These are phyloP conservation scores for Zelleria hepariella DNA, from an alignment of 2,888 invertebrate genomes.

Conservation along the genomic window DNA sequence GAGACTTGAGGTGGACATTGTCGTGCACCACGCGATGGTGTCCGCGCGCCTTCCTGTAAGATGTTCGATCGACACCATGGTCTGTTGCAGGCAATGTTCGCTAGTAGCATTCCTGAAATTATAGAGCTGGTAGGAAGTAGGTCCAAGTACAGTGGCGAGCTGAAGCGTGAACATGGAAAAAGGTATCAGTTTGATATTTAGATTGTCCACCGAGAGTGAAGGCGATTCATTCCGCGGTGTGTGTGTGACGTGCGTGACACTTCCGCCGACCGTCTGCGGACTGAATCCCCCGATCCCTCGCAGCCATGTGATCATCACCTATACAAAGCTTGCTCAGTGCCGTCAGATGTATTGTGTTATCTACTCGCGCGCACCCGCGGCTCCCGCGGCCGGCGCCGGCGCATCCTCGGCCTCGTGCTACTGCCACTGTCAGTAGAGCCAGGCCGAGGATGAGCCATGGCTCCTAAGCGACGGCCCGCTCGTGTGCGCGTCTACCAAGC, in stretches of 20 bases:
- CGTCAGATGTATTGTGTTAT: conserved; percentile 74
- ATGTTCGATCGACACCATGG: conserved; percentile 66
- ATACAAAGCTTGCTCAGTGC: conserved; percentile 71
- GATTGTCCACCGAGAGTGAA: conserved; percentile 55
- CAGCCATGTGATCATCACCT: conserved; percentile 56
- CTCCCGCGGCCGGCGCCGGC: conserved; percentile 28
- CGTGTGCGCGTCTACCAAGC: conserved; percentile 65
- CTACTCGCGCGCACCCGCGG: conserved; percentile 62
- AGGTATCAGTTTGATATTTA: conserved; percentile 82
- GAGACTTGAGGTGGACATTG: conserved; percentile 65
- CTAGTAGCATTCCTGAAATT: conserved; percentile 99
- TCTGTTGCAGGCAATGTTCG: conserved; percentile 99
- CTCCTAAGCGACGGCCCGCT: conserved; percentile 27
- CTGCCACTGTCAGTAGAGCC: conserved; percentile 21
- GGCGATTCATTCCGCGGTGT: conserved; percentile 51
- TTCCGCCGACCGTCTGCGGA: conserved; percentile 30
- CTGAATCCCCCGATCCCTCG: conserved; percentile 60
- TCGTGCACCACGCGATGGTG: conserved; percentile 70
- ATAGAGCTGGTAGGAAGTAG: conserved; percentile 99
- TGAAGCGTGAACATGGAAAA: conserved; percentile 99
- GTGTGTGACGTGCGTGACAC: conserved; percentile 16
- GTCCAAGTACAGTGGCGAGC: conserved; percentile 99
- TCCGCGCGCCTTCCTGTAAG: conserved; percentile 46
- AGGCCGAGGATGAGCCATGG: conserved; percentile 13
- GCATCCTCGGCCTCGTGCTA: conserved; percentile 28